phyloP scores from a whole-genome alignment of 2,888 invertebrate species.

The Callimorpha dominula region DNA sequence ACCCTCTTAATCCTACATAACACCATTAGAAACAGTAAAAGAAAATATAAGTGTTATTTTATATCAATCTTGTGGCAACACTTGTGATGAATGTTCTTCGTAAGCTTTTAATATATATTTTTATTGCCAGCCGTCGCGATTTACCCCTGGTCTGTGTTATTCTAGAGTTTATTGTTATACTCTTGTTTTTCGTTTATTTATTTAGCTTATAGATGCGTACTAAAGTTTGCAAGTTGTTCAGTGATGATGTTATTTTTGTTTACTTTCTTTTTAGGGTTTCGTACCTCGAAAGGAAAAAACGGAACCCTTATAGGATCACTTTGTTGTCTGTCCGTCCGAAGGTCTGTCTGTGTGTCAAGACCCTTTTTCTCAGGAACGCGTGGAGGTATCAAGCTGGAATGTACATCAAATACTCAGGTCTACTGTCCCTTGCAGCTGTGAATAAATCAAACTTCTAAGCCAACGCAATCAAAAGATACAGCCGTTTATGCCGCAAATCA shows the following conservation, averaged over 20 bases:
- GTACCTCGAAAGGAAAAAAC: no score
- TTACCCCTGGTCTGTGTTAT: conserved; percentile 38
- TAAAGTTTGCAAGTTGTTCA: background rate
- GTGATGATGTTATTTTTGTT: background rate
- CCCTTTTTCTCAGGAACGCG: no score
- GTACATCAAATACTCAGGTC: no score
- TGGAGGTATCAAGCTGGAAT: no score
- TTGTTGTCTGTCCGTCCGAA: no score
- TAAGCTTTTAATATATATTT: conserved; percentile 68
- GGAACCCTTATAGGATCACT: no score
- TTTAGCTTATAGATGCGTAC: conserved; percentile 30
- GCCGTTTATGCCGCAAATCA: no score
- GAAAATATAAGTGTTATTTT: conserved; percentile 63
- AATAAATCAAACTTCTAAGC: no score
- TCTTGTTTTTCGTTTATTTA: conserved; percentile 42
- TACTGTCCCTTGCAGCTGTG: no score
- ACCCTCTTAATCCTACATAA: conserved; percentile 29
- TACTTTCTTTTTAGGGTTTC: no score
- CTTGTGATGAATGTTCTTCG: conserved; percentile 66
- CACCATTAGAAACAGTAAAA: conserved; percentile 48
- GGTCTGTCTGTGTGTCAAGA: no score
- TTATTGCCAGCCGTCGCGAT: conserved; percentile 59
- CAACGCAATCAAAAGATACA: no score
- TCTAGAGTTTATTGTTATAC: conserved; percentile 45
- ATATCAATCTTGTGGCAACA: conserved; percentile 69